Base-by-base conservation (phyloP, 1,140 invertebrate species). In the Microplitis mediator region DNA sequence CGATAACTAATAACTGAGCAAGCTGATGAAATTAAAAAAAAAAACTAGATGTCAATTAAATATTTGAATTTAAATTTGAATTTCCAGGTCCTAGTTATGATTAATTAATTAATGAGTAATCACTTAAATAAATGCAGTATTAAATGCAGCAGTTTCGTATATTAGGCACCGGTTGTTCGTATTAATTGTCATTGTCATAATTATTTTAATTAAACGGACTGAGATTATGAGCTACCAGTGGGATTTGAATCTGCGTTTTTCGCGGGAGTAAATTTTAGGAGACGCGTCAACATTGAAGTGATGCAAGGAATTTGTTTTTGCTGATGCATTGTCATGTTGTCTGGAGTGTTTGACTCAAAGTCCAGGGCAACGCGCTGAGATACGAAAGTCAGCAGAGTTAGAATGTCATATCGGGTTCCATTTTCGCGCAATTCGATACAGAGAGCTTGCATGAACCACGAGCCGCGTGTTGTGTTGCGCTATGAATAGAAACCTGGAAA, bases 281-380 rank as follows among this genome's bases (percentile, higher is more conserved):
- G 85, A 82, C 97, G 92, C 34, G 97, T 98, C 3, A 98, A 88
- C 93, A 97, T 98, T 36, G 93, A 94, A 0, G 95, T 97, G 58
- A 98, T 92, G 80, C 94, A 98, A 3, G 97, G 97, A 76, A 98
- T 95, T 87, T 99, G 97, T 84, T 98, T 98, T 82, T 97, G 95
- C 67, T 92, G 90, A 84, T 97, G 95, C 95, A 98, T 97, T 9
- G 89, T 88, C 1, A 90, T 86, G 73, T 92, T 90, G 68, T 91
- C 91, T 4, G 95, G 95, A 73, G 93, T 93, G 83, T 97, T 97
- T 13, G 95, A 97, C 84, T 98, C 94, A 88, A 92, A 98, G 82
- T 97, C 93, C 23, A 95, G 83, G 1, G 96, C 95, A n/a, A 98
- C 96, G 78, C 91, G 90, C 77, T 93, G 92, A 80, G 91, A 93